Conservation (phyloP, 2,888 invertebrate genomes). For the Notodromas monacha region DNA sequence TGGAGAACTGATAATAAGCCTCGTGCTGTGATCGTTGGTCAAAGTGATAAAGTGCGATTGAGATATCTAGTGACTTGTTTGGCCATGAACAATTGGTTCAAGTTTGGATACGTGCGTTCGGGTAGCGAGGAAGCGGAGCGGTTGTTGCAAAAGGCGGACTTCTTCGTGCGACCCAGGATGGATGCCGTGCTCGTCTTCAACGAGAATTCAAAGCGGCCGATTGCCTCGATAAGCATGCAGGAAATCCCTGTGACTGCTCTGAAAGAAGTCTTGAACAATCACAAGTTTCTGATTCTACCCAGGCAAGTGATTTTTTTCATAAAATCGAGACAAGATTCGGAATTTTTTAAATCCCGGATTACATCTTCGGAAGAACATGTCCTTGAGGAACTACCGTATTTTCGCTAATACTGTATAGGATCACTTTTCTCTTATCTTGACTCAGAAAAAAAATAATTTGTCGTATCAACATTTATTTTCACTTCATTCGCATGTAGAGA, state of each 20-base stretch:
- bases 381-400: too few species aligned
- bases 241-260: constrained; percentile 61
- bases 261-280: constrained; percentile 52
- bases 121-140: constrained; percentile 1
- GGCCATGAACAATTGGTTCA: constrained; percentile 47
- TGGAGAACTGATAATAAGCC: constrained; percentile 80
- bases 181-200: constrained; percentile 62
- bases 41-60: constrained; percentile 33
- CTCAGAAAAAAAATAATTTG: too few species aligned
- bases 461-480: too few species aligned
- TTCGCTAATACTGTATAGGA: too few species aligned
- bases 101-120: constrained; percentile 37
- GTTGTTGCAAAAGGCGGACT: constrained; percentile 18
- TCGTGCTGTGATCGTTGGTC: constrained; percentile 42
- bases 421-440: too few species aligned
- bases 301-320: too few species aligned
- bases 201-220: constrained; percentile 41
- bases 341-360: too few species aligned
- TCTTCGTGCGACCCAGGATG: constrained; percentile 33
- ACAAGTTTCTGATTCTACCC: constrained; percentile 57
- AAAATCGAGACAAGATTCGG: too few species aligned
- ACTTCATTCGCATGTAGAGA: too few species aligned
- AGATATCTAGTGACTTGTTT: constrained; percentile 61
- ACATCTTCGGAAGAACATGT: too few species aligned
- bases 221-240: constrained; percentile 54